These are phyloP conservation scores for Macrophya annulata DNA, from an alignment of 2,888 invertebrate species.

Conservation along the genomic window DNA sequence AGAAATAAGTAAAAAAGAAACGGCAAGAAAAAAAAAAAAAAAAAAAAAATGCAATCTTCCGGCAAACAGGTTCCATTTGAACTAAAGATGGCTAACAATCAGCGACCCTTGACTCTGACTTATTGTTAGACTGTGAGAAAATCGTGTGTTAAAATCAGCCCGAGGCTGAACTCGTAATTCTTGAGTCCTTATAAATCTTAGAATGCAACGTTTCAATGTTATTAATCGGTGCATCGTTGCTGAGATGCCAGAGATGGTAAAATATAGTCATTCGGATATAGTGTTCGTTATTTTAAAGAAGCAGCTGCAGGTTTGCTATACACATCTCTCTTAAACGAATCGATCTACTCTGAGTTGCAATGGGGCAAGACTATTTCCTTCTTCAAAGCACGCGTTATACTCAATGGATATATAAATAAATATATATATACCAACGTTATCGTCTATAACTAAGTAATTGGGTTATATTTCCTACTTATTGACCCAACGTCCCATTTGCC, in stretches of 20 bases:
- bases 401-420: not conserved
- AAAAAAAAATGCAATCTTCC: conserved; percentile 43
- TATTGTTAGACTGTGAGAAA: conserved; percentile 43
- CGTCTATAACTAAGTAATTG: conserved; percentile 46
- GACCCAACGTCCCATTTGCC: conserved; percentile 49
- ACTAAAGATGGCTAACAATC: conserved; percentile 12
- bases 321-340: conserved; percentile 34
- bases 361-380: conserved; percentile 22
- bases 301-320: not conserved
- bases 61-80: not conserved
- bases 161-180: conserved; percentile 49
- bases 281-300: conserved; percentile 40
- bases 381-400: not conserved
- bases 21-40: not conserved
- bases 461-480: conserved; percentile 52
- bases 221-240: conserved; percentile 49
- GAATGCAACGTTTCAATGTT: conserved; percentile 37
- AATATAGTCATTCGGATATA: conserved; percentile 42
- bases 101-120: conserved; percentile 39
- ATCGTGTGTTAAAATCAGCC: conserved; percentile 47
- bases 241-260: conserved; percentile 41
- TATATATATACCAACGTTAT: conserved; percentile 15
- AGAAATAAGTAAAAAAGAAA: conserved; percentile 52
- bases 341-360: not conserved
- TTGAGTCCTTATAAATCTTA: conserved; percentile 36